Percentiles rank a stretch among this genome's conserved stretches.
These are phyloP conservation scores for Phortica magna DNA, from an alignment of 2,888 invertebrate species.

Conservation along the genomic window DNA sequence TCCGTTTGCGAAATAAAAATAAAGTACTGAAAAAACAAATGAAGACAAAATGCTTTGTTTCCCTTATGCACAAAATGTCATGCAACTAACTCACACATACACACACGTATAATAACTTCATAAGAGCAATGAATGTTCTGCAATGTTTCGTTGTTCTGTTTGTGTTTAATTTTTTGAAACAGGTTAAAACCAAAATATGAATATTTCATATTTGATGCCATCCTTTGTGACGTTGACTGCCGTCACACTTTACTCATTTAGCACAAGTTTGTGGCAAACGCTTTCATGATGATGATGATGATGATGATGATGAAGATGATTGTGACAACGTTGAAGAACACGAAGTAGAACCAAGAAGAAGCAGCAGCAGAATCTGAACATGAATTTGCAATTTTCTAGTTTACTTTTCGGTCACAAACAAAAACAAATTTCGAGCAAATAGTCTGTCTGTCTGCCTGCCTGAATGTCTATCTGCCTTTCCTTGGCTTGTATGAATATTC, in stretches of 20 bases:
- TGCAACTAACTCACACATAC: background rate
- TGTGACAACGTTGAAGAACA: background rate
- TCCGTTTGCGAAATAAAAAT: background rate
- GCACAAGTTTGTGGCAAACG: constrained; percentile 23
- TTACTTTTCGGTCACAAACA: constrained; percentile 43
- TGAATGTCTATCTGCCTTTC: constrained; percentile 38
- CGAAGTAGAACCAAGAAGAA: background rate
- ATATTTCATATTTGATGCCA: constrained; percentile 61
- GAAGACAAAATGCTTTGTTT: background rate
- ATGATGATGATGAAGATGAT: background rate
- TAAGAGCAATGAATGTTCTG: constrained; percentile 19
- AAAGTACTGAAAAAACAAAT: constrained; percentile 7
- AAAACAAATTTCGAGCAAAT: constrained; percentile 1
- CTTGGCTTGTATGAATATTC: constrained; percentile 30
- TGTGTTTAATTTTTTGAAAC: constrained; percentile 12
- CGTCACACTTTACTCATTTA: constrained; percentile 46
- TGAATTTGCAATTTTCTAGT: constrained; percentile 63
- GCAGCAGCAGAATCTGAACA: constrained; percentile 41
- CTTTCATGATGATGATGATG: background rate
- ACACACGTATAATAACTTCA: background rate
- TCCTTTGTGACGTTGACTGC: constrained; percentile 44
- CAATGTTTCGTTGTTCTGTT: background rate
- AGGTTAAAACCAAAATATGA: constrained; percentile 52
- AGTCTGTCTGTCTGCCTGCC: constrained; percentile 28
- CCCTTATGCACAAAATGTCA: background rate